Evolutionary conservation across 1,140 invertebrate species (phyloP).

Genomic region (Laodelphax striatellus): DNA sequence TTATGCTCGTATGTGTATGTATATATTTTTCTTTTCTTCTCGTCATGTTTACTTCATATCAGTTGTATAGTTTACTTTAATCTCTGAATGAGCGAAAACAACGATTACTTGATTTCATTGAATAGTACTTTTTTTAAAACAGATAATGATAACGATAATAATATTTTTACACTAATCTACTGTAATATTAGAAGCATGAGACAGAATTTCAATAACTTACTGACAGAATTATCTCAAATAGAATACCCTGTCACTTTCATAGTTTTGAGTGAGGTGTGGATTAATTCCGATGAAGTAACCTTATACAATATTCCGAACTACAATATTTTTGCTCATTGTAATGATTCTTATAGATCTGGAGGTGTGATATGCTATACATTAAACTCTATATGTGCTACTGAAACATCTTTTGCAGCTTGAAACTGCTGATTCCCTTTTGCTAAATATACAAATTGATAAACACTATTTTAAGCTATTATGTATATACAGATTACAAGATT

Average conservation of each 20-base stretch:
- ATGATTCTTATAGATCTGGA: background rate
- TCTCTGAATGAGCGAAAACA: background rate
- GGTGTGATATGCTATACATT: slow-evolving; percentile 2
- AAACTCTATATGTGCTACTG: background rate
- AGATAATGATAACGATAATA: background rate
- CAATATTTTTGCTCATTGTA: slow-evolving; percentile 1
- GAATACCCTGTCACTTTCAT: background rate
- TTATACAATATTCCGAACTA: background rate
- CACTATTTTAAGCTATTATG: no score
- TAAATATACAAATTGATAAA: background rate
- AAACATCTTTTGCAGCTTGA: background rate
- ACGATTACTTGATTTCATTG: background rate
- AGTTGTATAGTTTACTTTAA: background rate
- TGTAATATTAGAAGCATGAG: background rate
- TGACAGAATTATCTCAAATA: background rate
- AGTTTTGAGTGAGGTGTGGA: background rate
- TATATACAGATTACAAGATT: no score
- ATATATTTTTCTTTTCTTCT: background rate
- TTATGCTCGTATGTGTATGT: no score
- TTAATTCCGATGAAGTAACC: background rate
- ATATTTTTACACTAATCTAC: background rate
- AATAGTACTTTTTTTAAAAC: background rate
- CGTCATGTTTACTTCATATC: background rate
- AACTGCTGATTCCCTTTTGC: background rate
- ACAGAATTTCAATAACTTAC: no score